Base-by-base conservation (phyloP, 2,797 vertebrate species). In the Sternotherus odoratus region DNA sequence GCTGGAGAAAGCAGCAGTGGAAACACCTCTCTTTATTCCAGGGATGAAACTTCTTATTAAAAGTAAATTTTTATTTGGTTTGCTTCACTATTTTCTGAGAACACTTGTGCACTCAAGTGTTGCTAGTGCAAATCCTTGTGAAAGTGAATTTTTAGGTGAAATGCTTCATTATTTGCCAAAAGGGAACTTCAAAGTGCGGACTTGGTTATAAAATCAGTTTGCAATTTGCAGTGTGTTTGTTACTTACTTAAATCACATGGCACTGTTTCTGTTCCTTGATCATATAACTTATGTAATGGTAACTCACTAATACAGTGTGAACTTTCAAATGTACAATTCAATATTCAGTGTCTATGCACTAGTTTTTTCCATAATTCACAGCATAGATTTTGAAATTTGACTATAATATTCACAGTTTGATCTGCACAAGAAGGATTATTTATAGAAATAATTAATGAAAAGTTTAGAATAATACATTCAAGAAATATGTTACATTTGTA, bases 281-380 rank as follows among this genome's bases (percentile, higher is more conserved):
- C 79, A 1, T 1, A 57, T 91, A 79, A 50, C 79, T 49, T 26
- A 81, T 23, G 6, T 75, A 82, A 12, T n/a, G 60, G 10, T 78
- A 92, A 84, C 3, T 60, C 80, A 7, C 69, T 30, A 30, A 82
- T 54, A 11, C 82, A 94, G 7, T 50, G 57, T 12, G 12, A 88
- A 48, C n/a, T 8, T 69, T 3, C 74, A 86, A 57, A 30, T 54
- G 74, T 49, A 36, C 2, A 49, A 85, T 80, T 72, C 21, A 90
- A 79, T 49, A 69, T 49, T 77, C 4, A 51, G 51, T 17, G 17
- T 84, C 36, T 46, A 81, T 43, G 43, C 53, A 1, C 3, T 49
- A 77, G 16, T 49, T 28, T 80, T 84, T 54, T n/a, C 30, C 28
- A 23, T 21, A 87, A 28, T 66, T 89, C 46, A n/a, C 57, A 84